Evolutionary conservation across 2,888 invertebrate species (phyloP).

Genomic region (Spicauda simplicius): DNA sequence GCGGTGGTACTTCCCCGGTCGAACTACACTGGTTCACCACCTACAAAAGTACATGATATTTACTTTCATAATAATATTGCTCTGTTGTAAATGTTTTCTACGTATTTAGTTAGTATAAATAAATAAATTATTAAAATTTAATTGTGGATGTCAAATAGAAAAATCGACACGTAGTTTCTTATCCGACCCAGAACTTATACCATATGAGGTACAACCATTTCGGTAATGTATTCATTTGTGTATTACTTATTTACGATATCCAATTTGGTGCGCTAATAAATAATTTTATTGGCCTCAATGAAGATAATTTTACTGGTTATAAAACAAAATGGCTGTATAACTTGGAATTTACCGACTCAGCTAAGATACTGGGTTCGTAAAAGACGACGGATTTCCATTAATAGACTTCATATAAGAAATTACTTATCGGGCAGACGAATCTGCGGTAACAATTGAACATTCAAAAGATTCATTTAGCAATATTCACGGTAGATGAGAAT

Average conservation of each 20-base stretch:
- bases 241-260: conserved; percentile 28
- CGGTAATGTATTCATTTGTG: conserved; percentile 9
- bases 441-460: conserved; percentile 22
- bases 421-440: conserved; percentile 23
- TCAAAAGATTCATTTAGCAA: conserved; percentile 5
- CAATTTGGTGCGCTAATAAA: conserved; percentile 34
- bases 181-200: no score
- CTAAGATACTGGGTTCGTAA: conserved; percentile 33
- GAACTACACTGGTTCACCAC: no score
- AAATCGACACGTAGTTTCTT: no score
- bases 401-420: conserved; percentile 36
- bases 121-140: no score
- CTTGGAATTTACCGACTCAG: conserved; percentile 30
- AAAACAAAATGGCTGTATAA: conserved; percentile 33
- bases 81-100: no score
- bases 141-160: no score
- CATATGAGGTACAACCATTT: neutral
- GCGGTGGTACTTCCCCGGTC: no score
- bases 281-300: conserved; percentile 32
- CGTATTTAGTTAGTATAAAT: no score
- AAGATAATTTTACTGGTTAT: conserved; percentile 36
- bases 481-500: neutral
- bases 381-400: conserved; percentile 30
- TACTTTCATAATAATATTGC: no score
- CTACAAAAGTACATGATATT: no score